Conservation (phyloP, 2,888 invertebrate genomes). For the Nasonia oneida region DNA sequence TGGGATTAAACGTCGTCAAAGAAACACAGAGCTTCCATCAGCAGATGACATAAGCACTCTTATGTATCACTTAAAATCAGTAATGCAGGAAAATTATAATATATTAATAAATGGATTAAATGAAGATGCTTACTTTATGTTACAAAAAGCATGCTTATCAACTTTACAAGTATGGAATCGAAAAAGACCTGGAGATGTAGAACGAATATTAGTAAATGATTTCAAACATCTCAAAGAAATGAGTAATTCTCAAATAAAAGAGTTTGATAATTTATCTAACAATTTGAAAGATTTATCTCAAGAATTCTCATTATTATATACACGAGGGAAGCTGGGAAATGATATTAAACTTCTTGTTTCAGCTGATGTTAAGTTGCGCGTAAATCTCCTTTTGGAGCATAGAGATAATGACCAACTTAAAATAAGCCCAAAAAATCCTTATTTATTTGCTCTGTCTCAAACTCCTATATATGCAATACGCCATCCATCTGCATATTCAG, state of each 20-base stretch:
- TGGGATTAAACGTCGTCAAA: not conserved
- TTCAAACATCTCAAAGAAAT: not conserved
- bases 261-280: not conserved
- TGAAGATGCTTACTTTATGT: not conserved
- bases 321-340: not conserved
- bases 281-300: not conserved
- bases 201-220: not conserved
- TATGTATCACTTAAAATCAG: not conserved
- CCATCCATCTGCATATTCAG: not conserved
- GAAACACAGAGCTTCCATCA: not conserved
- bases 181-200: slow-evolving; percentile 6
- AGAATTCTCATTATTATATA: not conserved
- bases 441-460: not conserved
- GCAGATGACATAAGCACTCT: not conserved
- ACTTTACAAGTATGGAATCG: slow-evolving; percentile 5
- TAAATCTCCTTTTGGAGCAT: not conserved
- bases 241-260: not conserved
- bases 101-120: not conserved
- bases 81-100: not conserved
- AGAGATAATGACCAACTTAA: not conserved
- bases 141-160: not conserved
- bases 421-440: not conserved
- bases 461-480: not conserved
- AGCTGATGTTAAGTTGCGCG: not conserved
- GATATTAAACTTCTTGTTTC: not conserved